Evolutionary conservation across 2,113 vertebrate genomes (phyloP).

Genomic region (Gymnobelideus leadbeateri): DNA sequence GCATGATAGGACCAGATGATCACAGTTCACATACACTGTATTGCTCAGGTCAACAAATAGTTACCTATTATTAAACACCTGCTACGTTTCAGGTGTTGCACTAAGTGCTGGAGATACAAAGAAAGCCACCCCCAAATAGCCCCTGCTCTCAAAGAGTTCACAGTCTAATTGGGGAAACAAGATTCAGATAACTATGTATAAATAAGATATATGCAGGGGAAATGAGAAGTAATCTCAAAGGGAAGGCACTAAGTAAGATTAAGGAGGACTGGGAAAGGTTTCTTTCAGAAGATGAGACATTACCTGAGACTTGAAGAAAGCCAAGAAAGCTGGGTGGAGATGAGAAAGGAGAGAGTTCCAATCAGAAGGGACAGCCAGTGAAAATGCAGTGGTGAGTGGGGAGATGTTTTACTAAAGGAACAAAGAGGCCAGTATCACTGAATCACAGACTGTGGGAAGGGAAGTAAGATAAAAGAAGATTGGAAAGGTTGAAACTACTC

Average conservation of each 20-base stretch:
- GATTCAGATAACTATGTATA: not conserved
- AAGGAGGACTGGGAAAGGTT: not conserved
- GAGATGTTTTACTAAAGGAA: not conserved
- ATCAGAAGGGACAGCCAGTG: not conserved
- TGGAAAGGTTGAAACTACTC: not conserved
- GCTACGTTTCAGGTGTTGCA: not conserved
- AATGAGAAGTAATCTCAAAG: not conserved
- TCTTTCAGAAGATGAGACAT: not conserved
- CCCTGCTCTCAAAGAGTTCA: not conserved
- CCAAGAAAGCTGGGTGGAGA: not conserved
- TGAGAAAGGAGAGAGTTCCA: not conserved
- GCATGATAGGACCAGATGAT: not conserved
- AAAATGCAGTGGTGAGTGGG: not conserved
- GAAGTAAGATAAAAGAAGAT: not conserved
- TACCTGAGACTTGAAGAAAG: not conserved
- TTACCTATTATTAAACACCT: not conserved
- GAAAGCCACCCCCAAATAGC: not conserved
- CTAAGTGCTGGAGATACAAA: not conserved
- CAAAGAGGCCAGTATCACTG: not conserved
- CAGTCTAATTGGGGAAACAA: not conserved
- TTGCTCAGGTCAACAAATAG: not conserved
- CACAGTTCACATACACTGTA: not conserved
- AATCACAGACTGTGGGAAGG: not conserved
- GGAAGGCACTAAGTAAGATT: not conserved
- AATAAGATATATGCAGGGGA: not conserved